These are phyloP conservation scores for Bibio marci DNA, from an alignment of 2,888 invertebrate genomes.

Conservation along the genomic window DNA sequence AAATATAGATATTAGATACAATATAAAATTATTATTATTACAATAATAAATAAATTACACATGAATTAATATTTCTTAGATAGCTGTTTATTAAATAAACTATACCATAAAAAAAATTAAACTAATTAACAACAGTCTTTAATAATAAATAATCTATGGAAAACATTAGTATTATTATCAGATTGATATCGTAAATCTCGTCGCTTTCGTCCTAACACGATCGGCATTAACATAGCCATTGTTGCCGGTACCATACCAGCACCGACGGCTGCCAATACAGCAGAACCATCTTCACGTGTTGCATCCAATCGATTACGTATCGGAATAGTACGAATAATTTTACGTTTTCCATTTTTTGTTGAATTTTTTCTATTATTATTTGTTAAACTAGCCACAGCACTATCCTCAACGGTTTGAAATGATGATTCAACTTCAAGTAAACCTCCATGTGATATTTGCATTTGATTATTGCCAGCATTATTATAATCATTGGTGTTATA, in stretches of 20 bases:
- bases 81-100: too few relatives aligned
- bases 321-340: slow-evolving; percentile 7
- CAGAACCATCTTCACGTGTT: slow-evolving; percentile 9
- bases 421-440: slow-evolving; percentile 56
- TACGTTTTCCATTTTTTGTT: slow-evolving; percentile 9
- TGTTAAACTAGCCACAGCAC: slow-evolving; percentile 25
- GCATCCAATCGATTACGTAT: background rate
- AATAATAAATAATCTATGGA: too few relatives aligned
- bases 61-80: too few relatives aligned
- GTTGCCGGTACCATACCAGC: slow-evolving; percentile 68
- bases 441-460: slow-evolving; percentile 55
- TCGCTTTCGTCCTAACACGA: slow-evolving; percentile 43
- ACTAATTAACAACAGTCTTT: too few relatives aligned
- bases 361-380: slow-evolving; percentile 16
- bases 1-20: too few relatives aligned
- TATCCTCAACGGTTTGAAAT: slow-evolving; percentile 50
- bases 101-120: too few relatives aligned
- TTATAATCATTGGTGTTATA: slow-evolving; percentile 19
- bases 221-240: slow-evolving; percentile 64
- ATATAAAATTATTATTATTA: too few relatives aligned
- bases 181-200: too few relatives aligned
- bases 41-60: too few relatives aligned
- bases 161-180: too few relatives aligned
- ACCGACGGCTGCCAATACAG: slow-evolving; percentile 30
- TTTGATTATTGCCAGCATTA: slow-evolving; percentile 34